Conservation (phyloP, 1,140 invertebrate species). For the Phymorhynchus buccinoides region DNA sequence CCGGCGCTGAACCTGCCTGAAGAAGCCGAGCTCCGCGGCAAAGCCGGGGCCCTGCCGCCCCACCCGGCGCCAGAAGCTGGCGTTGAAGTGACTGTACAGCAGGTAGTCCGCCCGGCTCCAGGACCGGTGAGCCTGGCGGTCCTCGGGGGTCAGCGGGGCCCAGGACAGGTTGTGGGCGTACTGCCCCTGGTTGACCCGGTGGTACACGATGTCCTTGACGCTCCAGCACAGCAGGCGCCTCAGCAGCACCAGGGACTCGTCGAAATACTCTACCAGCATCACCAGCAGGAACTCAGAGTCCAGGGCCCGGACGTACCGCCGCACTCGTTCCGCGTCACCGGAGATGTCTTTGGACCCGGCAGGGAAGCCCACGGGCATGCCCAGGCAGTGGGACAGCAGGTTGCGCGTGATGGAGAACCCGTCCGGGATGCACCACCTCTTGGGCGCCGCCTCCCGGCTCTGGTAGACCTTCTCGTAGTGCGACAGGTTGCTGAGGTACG, state of each 20-base stretch:
- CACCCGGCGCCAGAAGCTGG: slow-evolving; percentile 64
- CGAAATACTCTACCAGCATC: slow-evolving; percentile 77
- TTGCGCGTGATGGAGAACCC: slow-evolving; percentile 68
- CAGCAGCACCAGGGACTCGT: slow-evolving; percentile 76
- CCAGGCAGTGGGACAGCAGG: slow-evolving; percentile 65
- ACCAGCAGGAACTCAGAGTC: slow-evolving; percentile 74
- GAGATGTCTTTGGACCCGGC: slow-evolving; percentile 52
- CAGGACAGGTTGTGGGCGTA: slow-evolving; percentile 43
- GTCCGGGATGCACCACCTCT: slow-evolving; percentile 65
- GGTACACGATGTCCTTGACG: slow-evolving; percentile 64
- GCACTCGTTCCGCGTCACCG: slow-evolving; percentile 42
- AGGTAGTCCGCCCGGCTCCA: slow-evolving; percentile 64
- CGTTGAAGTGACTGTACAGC: slow-evolving; percentile 67
- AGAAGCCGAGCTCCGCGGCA: slow-evolving; percentile 56
- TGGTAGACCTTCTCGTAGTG: slow-evolving; percentile 66
- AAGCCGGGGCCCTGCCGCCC: slow-evolving; percentile 55
- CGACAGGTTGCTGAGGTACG: slow-evolving; percentile 63
- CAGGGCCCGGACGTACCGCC: slow-evolving; percentile 54
- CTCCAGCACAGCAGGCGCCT: slow-evolving; percentile 76
- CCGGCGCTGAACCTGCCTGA: slow-evolving; percentile 51
- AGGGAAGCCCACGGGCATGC: slow-evolving; percentile 67
- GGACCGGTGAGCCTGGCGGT: slow-evolving; percentile 46
- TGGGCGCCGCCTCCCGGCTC: slow-evolving; percentile 42
- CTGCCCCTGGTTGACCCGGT: slow-evolving; percentile 52
- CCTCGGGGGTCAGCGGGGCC: slow-evolving; percentile 3